A percentile compares a stretch with the other conserved stretches of the same genome.
phyloP scores from a whole-genome alignment of 2,113 vertebrate genomes.

The Cinclus mexicanus region DNA sequence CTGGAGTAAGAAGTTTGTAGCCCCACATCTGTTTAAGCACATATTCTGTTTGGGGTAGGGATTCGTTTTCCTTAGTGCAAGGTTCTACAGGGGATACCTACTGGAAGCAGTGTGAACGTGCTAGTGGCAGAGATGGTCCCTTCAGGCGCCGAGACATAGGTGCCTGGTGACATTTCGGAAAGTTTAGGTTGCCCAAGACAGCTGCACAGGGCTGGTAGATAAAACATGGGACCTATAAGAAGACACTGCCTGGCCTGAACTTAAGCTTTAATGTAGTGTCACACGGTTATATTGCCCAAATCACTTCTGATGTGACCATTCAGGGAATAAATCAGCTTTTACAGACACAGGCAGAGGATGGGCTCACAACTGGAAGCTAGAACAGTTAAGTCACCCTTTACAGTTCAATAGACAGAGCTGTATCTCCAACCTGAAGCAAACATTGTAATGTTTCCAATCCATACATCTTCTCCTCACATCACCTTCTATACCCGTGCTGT shows the following conservation, averaged over 20 bases:
- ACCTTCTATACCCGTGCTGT: background rate
- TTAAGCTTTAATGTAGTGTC: background rate
- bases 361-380: background rate
- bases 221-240: background rate
- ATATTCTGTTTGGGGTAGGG: fast-evolving
- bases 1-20: background rate
- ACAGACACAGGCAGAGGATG: background rate
- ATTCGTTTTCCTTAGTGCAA: background rate
- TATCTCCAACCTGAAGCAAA: background rate
- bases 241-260: background rate
- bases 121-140: background rate
- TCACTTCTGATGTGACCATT: background rate
- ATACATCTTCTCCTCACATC: fast-evolving
- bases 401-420: background rate
- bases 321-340: background rate
- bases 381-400: background rate
- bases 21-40: background rate
- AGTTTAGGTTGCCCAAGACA: background rate
- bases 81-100: background rate
- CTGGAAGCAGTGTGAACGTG: background rate
- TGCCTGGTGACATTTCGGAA: background rate
- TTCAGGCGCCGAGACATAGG: background rate
- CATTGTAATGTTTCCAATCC: background rate
- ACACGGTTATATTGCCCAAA: background rate
- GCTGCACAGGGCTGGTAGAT: background rate